phyloP scores from a whole-genome alignment of 2,888 invertebrate species.

The Drosophila macrospina region DNA sequence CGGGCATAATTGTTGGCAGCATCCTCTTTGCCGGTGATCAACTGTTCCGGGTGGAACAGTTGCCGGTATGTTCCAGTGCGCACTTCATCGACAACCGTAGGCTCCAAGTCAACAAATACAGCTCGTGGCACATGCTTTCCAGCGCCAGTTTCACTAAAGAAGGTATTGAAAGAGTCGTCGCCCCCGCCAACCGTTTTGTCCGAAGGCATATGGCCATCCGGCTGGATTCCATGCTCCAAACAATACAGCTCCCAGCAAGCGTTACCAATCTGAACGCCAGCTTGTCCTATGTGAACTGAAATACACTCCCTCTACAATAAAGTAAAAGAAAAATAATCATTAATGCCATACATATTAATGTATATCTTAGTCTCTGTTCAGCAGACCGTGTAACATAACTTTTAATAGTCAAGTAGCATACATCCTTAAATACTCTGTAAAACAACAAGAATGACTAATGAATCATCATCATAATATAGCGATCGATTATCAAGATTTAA shows the following conservation, averaged over 20 bases:
- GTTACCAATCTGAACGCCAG: slow-evolving; percentile 94
- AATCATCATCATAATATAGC: no score
- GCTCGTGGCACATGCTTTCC: slow-evolving; percentile 95
- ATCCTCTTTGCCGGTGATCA: slow-evolving; percentile 96
- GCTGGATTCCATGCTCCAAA: slow-evolving; percentile 93
- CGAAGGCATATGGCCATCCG: slow-evolving; percentile 94
- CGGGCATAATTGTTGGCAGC: slow-evolving; percentile 97
- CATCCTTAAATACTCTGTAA: neutral
- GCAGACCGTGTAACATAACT: neutral
- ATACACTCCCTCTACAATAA: slow-evolving; percentile 92
- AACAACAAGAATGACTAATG: no score
- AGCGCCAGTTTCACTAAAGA: slow-evolving; percentile 90
- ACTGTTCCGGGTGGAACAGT: slow-evolving; percentile 95
- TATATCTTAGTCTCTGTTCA: neutral
- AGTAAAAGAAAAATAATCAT: slow-evolving; percentile 7
- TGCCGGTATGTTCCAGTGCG: slow-evolving; percentile 93
- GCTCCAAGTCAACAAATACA: slow-evolving; percentile 96
- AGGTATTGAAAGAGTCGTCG: slow-evolving; percentile 92
- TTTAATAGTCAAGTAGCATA: no score
- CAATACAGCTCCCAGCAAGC: slow-evolving; percentile 95
- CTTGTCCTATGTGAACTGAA: slow-evolving; percentile 94
- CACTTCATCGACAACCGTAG: slow-evolving; percentile 96
- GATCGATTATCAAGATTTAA: neutral
- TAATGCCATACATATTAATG: neutral
- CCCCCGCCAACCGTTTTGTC: slow-evolving; percentile 91